A percentile compares a stretch with the other conserved stretches of the same genome.
phyloP scores from a whole-genome alignment of 2,113 vertebrate genomes.

The Gnathonemus longibarbis region DNA sequence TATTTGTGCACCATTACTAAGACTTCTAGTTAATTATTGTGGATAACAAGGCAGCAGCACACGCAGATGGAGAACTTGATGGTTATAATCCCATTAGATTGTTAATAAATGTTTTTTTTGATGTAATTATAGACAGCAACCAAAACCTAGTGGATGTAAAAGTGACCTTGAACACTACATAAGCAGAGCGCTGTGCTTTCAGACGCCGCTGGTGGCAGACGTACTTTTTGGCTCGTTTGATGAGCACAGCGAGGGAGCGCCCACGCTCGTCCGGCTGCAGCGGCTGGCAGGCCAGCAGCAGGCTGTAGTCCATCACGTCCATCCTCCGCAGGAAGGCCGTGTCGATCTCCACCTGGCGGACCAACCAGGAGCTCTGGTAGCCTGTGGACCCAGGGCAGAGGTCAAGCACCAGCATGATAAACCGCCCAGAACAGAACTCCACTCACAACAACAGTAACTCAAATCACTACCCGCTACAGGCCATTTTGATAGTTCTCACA shows the following conservation, averaged over 20 bases:
- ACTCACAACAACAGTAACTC: not conserved
- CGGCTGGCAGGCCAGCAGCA: conserved; percentile 71
- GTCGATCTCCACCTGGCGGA: conserved; percentile 74
- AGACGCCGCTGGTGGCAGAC: not conserved
- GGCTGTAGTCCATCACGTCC: conserved; percentile 78
- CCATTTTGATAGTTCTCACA: not conserved
- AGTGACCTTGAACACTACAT: not conserved
- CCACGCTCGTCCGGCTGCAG: conserved; percentile 65
- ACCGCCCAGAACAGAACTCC: not conserved
- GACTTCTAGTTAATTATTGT: not conserved
- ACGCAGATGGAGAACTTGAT: not conserved
- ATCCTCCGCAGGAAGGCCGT: conserved; percentile 67
- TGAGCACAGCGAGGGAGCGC: conserved; percentile 50
- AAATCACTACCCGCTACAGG: not conserved
- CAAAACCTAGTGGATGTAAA: not conserved
- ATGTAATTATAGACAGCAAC: not conserved
- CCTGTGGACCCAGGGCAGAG: conserved; percentile 45
- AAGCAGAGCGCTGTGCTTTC: not conserved
- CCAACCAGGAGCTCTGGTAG: conserved; percentile 67
- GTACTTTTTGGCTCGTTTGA: conserved; percentile 65
- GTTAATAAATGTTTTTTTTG: not conserved
- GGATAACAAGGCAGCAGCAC: not conserved
- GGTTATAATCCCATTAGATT: not conserved
- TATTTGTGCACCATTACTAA: not conserved
- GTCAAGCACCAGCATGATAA: not conserved